These are phyloP conservation scores for Phymanthus crucifer DNA, from an alignment of 92 coral and sea anemone genomes.

Conservation along the genomic window DNA sequence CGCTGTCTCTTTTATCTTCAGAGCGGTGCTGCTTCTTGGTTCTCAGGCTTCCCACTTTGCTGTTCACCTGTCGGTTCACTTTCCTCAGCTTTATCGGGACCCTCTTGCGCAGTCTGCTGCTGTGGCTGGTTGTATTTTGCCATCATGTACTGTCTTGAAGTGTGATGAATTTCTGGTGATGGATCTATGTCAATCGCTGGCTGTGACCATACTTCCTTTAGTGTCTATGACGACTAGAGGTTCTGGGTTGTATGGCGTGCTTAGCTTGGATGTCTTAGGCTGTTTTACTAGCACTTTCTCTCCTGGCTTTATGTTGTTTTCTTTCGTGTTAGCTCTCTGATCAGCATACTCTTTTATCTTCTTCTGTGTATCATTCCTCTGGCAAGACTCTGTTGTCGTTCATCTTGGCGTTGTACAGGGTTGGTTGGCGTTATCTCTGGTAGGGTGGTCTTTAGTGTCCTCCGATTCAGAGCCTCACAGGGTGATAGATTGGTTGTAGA, in stretches of 20 bases:
- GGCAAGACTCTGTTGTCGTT: constrained; percentile 24
- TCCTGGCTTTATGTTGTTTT: constrained; percentile 31
- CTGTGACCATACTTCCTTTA: constrained; percentile 44
- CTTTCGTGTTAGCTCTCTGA: constrained; percentile 18
- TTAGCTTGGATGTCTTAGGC: constrained; percentile 47
- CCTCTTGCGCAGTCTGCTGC: not conserved
- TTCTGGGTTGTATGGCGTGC: constrained; percentile 51
- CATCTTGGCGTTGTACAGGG: constrained; percentile 16
- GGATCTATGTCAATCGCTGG: constrained; percentile 8
- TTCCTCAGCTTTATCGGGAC: not conserved
- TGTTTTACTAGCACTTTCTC: constrained; percentile 36
- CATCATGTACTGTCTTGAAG: not conserved
- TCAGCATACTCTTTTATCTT: constrained; percentile 49
- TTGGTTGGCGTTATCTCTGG: constrained; percentile 39
- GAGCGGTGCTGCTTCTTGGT: not conserved
- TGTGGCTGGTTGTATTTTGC: no score
- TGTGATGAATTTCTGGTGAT: not conserved
- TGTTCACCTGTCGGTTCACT: not conserved
- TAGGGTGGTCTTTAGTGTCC: constrained; percentile 52
- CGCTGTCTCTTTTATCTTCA: not conserved
- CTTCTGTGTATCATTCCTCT: constrained; percentile 37
- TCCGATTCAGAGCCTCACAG: constrained; percentile 48
- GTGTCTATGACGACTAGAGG: constrained; percentile 45
- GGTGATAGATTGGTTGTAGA: constrained; percentile 52
- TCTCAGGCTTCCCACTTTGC: not conserved